A percentile compares a stretch with the other conserved stretches of the same genome.
Evolutionary conservation across 23 tunicate genomes (phyloP).

Genomic region (Trididemnum nubilum): DNA sequence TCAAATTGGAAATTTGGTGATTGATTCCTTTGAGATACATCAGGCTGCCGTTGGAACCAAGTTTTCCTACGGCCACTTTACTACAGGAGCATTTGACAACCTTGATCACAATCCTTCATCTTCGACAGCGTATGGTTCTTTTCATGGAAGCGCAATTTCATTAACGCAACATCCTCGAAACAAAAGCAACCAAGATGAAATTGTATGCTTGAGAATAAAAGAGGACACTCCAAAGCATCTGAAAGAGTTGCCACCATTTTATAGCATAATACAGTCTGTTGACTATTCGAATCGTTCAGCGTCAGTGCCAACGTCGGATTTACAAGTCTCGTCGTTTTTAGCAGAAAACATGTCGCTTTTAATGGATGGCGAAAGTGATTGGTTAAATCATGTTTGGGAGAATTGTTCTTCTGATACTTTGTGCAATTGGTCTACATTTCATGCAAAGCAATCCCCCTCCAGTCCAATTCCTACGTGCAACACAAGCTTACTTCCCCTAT

Average conservation of each 20-base stretch:
- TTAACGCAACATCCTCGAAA: background rate
- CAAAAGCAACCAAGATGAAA: background rate
- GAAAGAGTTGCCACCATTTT: background rate
- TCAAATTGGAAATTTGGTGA: background rate
- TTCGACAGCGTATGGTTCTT: background rate
- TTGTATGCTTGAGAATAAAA: background rate
- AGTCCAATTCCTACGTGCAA: background rate
- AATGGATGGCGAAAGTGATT: slow-evolving; percentile 2
- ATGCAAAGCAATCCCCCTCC: background rate
- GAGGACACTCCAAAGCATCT: background rate
- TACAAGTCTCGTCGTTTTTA: background rate
- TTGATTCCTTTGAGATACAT: background rate
- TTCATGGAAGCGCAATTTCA: background rate
- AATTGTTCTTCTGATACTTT: background rate
- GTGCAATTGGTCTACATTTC: background rate
- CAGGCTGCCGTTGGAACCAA: background rate
- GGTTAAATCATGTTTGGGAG: background rate
- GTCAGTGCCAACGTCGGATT: background rate
- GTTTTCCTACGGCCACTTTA: background rate
- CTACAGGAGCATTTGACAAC: slow-evolving; percentile 4
- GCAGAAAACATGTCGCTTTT: background rate
- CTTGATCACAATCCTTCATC: background rate
- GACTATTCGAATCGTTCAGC: background rate
- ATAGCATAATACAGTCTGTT: background rate
- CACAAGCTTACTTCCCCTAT: background rate